Conservation (phyloP, 2,888 invertebrate species). For the Chymomyza amoena region DNA sequence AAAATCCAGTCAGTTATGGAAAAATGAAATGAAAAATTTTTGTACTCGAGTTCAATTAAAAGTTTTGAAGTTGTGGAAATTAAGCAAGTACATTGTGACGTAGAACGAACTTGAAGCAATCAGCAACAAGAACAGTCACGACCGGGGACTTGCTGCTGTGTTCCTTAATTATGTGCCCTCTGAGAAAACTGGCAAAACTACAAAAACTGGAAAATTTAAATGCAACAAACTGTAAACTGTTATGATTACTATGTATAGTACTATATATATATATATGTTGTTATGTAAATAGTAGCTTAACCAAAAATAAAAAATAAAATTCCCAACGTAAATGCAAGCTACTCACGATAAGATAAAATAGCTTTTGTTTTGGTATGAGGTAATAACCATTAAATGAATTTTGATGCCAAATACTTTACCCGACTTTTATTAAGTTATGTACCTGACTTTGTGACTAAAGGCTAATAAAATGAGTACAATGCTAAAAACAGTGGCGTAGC, state of each 20-base stretch:
- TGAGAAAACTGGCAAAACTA: background rate
- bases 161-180: background rate
- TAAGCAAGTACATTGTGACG: slow-evolving; percentile 37
- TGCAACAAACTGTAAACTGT: background rate
- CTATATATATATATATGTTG: background rate
- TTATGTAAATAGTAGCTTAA: background rate
- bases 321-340: background rate
- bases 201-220: background rate
- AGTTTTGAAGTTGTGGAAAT: slow-evolving; percentile 48
- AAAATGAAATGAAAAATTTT: slow-evolving; percentile 29
- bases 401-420: background rate
- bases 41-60: slow-evolving; percentile 43
- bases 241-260: background rate
- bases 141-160: background rate
- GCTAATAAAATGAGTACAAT: background rate
- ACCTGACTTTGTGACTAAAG: background rate
- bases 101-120: background rate
- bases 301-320: background rate
- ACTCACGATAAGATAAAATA: background rate
- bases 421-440: background rate
- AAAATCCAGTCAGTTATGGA: slow-evolving; percentile 32
- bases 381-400: slow-evolving; percentile 34
- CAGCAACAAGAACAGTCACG: no score
- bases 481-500: no score
- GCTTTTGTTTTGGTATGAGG: slow-evolving; percentile 12